Percentiles rank a stretch among this genome's conserved stretches.
These are phyloP conservation scores for Echinometra lucunter DNA, from an alignment of 53 echinoderm and acorn worm genomes.

Conservation along the genomic window DNA sequence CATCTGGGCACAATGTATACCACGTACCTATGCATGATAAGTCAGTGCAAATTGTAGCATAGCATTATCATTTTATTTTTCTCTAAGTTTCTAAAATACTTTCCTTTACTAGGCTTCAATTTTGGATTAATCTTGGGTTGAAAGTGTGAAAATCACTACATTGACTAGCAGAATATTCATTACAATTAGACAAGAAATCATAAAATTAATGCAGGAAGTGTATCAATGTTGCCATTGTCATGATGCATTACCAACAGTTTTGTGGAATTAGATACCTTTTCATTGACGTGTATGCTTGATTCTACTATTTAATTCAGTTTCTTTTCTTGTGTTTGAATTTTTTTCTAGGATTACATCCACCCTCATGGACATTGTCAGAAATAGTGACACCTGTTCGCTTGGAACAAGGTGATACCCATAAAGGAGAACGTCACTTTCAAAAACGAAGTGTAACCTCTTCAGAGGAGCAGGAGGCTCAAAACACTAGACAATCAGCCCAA, in stretches of 20 bases:
- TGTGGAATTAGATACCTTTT: not conserved
- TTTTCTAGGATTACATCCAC: conserved; percentile 14
- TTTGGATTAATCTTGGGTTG: not conserved
- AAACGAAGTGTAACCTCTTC: conserved; percentile 73
- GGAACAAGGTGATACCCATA: conserved; percentile 65
- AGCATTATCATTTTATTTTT: not conserved
- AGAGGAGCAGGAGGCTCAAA: conserved; percentile 51
- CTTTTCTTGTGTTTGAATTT: conserved; percentile 19
- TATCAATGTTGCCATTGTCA: not conserved
- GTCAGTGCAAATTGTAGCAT: not conserved
- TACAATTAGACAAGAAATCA: not conserved
- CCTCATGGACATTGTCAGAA: conserved; percentile 74
- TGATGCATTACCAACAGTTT: too few relatives aligned
- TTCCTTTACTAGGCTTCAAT: not conserved
- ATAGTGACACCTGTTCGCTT: conserved; percentile 83
- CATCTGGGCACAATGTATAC: not conserved
- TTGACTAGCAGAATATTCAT: not conserved
- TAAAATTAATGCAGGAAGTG: not conserved
- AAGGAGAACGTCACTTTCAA: conserved; percentile 76
- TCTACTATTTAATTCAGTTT: not conserved
- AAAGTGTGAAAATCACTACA: not conserved
- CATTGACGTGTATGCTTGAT: not conserved
- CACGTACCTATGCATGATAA: not conserved
- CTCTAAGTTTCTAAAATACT: not conserved
- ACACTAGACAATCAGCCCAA: conserved; percentile 38